These are phyloP conservation scores for Drosophila incognita DNA, from an alignment of 2,888 invertebrate genomes.

Conservation along the genomic window DNA sequence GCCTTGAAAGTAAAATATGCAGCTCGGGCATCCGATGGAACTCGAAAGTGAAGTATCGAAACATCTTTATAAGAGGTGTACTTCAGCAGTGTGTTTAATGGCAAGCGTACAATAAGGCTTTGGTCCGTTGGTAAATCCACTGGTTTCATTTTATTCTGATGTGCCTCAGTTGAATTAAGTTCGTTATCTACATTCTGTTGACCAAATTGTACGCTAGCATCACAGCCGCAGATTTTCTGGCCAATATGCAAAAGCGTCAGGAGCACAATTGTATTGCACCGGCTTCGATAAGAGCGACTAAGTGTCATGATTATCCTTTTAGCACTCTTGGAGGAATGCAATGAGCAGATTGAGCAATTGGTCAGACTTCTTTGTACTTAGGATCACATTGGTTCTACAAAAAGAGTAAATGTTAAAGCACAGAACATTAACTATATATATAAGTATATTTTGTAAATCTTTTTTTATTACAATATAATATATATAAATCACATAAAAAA, in stretches of 20 bases:
- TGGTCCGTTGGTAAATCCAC: conserved; percentile 78
- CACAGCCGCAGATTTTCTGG: conserved; percentile 43
- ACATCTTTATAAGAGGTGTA: conserved; percentile 87
- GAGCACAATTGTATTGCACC: conserved; percentile 35
- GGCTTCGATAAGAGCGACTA: conserved; percentile 10
- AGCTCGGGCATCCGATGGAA: conserved; percentile 86
- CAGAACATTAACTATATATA: too few relatives aligned
- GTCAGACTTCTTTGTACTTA: conserved; percentile 6
- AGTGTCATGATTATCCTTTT: conserved; percentile 40
- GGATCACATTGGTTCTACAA: conserved; percentile 22
- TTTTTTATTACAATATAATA: not conserved
- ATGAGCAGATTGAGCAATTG: conserved; percentile 1
- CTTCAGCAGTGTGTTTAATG: conserved; percentile 85
- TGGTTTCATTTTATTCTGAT: conserved; percentile 72
- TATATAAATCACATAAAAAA: not conserved
- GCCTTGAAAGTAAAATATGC: conserved; percentile 85
- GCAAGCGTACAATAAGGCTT: conserved; percentile 84
- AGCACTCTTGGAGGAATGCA: not conserved
- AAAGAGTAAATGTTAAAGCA: not conserved
- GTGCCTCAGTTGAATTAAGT: conserved; percentile 55
- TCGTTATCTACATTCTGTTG: conserved; percentile 65
- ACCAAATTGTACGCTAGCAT: conserved; percentile 70
- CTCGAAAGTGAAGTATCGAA: conserved; percentile 87
- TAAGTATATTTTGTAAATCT: not conserved
- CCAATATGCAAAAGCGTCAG: conserved; percentile 42